Base-by-base conservation (phyloP, 1,140 invertebrate species). In the Panagrolaimus sp. region DNA sequence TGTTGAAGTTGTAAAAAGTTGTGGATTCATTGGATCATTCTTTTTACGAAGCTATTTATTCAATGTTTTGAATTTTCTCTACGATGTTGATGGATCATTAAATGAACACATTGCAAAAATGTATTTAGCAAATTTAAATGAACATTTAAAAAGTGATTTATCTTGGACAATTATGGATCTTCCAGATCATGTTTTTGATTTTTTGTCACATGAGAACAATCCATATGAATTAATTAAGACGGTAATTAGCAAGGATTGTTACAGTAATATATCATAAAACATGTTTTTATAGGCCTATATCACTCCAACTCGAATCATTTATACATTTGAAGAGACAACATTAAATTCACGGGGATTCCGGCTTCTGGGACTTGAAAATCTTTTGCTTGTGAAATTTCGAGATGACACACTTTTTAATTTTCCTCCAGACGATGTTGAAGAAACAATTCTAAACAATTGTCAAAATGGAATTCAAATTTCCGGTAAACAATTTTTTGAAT, bases 401-500 rank as follows among this genome's bases (percentile, higher is more conserved):
- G 52, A 58, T 24, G 52, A 58, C 8, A 58, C 52, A 1, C 52
- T 58, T 24, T 28, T 26, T 28, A 58, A 58, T 14, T 28, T 58
- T 12, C 28, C 52, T 21, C 21, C 17, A 0, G 38, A n/a, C 21
- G 21, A 26, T 9, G 28, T 58, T 28, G 52, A 58, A n/a, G 52
- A 58, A 24, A 58, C 52, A 14, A 21, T 58, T 4, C 21, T 28
- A 14, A 58, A 14, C 1, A 12, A 26, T 10, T 26, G 21, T 21
- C 21, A 58, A 8, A 14, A 58, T 58, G 52, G 52, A 21, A 58
- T 58, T 3, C 5, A 1, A 58, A n/a, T 58, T 28, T 12, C 21
- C 8, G 52, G 52, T 2, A 12, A 58, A 21, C 21, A 55, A n/a
- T 77, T 76, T 43, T 77, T 71, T 52, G 79, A 78, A 24, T 70